These are phyloP conservation scores for Drosophila nigricruria DNA, from an alignment of 2,888 invertebrate species.

Conservation along the genomic window DNA sequence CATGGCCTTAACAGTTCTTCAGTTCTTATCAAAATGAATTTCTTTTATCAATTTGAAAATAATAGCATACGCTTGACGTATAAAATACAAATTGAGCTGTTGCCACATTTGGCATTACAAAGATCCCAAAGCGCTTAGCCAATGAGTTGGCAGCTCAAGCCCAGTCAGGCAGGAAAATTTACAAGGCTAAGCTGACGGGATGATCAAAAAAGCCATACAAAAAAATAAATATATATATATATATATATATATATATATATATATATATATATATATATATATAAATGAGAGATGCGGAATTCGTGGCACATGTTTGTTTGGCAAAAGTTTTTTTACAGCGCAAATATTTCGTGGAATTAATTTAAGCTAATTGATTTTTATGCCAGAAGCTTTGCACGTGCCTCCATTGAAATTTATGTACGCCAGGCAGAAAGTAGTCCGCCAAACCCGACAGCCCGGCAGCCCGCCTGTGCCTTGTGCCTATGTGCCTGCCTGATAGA, in stretches of 20 bases:
- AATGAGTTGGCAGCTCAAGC: constrained; percentile 54
- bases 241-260: background rate
- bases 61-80: constrained; percentile 18
- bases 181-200: constrained; percentile 63
- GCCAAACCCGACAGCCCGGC: background rate
- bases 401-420: constrained; percentile 35
- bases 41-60: constrained; percentile 9
- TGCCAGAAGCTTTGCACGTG: constrained; percentile 61
- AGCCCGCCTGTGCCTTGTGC: background rate
- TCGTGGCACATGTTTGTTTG: constrained; percentile 44
- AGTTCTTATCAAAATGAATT: constrained; percentile 28
- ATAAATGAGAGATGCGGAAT: constrained; percentile 19
- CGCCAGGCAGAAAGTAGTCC: constrained; percentile 22
- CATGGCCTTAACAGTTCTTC: constrained; percentile 3
- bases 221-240: background rate
- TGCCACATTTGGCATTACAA: constrained; percentile 66
- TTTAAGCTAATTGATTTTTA: constrained; percentile 76
- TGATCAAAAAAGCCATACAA: background rate
- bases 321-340: constrained; percentile 46
- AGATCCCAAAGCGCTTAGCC: constrained; percentile 58
- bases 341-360: constrained; percentile 65
- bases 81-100: constrained; percentile 73
- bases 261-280: background rate
- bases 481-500: constrained; percentile 32
- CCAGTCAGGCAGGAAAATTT: constrained; percentile 60